Percentiles rank a stretch among this genome's conserved stretches.
phyloP scores from a whole-genome alignment of 37 sponge, comb jelly and placozoan genomes.

The Bolinopsis microptera region DNA sequence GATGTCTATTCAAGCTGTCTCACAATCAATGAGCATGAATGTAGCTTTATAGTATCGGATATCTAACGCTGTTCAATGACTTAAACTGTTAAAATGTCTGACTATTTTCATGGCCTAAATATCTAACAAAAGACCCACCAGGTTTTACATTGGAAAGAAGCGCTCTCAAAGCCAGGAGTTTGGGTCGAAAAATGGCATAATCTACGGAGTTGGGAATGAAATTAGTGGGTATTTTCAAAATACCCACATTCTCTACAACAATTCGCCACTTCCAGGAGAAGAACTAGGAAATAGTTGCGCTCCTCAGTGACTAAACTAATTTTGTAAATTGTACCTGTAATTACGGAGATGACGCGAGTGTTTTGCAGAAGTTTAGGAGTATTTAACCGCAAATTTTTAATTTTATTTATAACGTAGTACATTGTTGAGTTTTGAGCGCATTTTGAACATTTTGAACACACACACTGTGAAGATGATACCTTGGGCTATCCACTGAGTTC shows the following conservation, averaged over 20 bases:
- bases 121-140: too few relatives aligned
- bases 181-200: conserved; percentile 65
- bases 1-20: too few relatives aligned
- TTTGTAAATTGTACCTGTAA: not conserved
- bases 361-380: not conserved
- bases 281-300: not conserved
- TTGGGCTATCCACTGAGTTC: not conserved
- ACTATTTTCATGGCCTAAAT: too few relatives aligned
- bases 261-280: too few relatives aligned
- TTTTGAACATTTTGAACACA: too few relatives aligned
- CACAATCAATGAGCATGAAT: too few relatives aligned
- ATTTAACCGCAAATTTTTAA: not conserved
- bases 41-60: too few relatives aligned
- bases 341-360: not conserved
- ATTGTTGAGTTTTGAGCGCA: not conserved
- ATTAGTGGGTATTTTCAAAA: too few relatives aligned
- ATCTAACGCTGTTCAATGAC: too few relatives aligned
- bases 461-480: too few relatives aligned
- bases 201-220: conserved; percentile 33
- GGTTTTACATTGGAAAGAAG: conserved; percentile 55
- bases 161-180: conserved; percentile 31
- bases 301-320: not conserved
- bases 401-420: not conserved
- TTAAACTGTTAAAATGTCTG: too few relatives aligned
- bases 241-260: not conserved